Conservation (phyloP, 2,113 vertebrate species). For the Sphaerodactylus townsendi region DNA sequence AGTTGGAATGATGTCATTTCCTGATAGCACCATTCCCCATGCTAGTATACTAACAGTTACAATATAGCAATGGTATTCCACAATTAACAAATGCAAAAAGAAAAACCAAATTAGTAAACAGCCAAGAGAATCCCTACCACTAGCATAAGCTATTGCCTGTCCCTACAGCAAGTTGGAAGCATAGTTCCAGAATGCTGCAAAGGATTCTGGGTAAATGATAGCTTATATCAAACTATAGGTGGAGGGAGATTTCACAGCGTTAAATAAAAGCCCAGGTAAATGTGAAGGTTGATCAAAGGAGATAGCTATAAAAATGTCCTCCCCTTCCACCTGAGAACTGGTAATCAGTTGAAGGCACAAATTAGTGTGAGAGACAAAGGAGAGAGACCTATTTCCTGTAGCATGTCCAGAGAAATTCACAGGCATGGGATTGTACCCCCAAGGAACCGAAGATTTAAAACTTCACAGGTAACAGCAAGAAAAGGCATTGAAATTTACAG, state of each 20-base stretch:
- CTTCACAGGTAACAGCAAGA: not conserved
- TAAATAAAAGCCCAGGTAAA: not conserved
- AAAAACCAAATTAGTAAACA: not conserved
- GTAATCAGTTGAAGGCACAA: conserved; percentile 16
- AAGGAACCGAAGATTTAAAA: not conserved
- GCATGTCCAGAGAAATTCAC: not conserved
- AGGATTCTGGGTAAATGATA: not conserved
- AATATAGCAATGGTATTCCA: not conserved
- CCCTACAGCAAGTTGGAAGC: not conserved
- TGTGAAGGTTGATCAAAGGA: not conserved
- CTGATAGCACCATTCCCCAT: not conserved
- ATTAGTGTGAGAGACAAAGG: not conserved
- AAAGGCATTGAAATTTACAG: not conserved
- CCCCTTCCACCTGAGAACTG: not conserved
- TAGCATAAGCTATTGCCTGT: too few species aligned
- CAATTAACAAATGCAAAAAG: not conserved
- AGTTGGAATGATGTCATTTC: not conserved
- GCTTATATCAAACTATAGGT: not conserved
- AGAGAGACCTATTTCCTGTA: not conserved
- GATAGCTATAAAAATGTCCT: too few species aligned
- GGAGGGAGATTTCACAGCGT: conserved; percentile 5
- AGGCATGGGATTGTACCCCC: not conserved
- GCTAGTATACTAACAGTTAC: not conserved
- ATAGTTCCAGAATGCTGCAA: not conserved
- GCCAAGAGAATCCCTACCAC: not conserved